Evolutionary conservation across 2,888 invertebrate species (phyloP), one percentile per base, ranked within the genome.

Genomic region (Metellina segmentata): DNA sequence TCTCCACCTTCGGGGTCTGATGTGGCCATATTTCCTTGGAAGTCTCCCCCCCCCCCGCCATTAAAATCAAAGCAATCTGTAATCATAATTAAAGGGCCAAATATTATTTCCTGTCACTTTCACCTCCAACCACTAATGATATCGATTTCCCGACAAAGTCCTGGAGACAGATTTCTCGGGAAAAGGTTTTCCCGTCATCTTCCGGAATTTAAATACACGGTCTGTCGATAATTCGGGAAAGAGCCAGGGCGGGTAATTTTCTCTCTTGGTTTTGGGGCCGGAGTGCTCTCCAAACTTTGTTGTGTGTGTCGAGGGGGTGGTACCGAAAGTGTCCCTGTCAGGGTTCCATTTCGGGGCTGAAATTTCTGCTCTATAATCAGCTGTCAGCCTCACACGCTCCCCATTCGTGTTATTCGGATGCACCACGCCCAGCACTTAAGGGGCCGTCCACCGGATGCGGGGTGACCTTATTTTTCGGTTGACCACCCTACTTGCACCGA

Each of bases 351-450:
- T 88, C 88, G 81, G 34, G 88, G 88, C 72, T 88, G 88, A 88
- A 88, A 88, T 88, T 88, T 74, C 88, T 81, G 88, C 88, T 88
- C 53, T 88, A 81, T 88, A 88, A 88, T 88, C 88, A 88, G 88
- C 88, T 88, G 88, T 88, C 88, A 88, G 88, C 88, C 52, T 88
- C 88, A 81, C 88, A 88, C 88, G 88, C 88, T 88, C 88, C 88
- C 81, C 81, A 81, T 74, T 81, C 88, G n/a, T 88, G 88, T 88
- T 88, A 88, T 88, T 81, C 53, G 81, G 53, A 48, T 9, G 74
- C 74, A 70, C 88, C 88, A 88, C 88, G 88, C 88, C 88, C 88
- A 48, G 81, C 88, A 88, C 88, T 88, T 81, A 81, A 81, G 88
- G 88, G 88, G n/a, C 48, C 70, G 74, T 88, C 53, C 53, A 16